phyloP scores from a whole-genome alignment of 1,140 invertebrate species.

The Neodiprion lecontei region DNA sequence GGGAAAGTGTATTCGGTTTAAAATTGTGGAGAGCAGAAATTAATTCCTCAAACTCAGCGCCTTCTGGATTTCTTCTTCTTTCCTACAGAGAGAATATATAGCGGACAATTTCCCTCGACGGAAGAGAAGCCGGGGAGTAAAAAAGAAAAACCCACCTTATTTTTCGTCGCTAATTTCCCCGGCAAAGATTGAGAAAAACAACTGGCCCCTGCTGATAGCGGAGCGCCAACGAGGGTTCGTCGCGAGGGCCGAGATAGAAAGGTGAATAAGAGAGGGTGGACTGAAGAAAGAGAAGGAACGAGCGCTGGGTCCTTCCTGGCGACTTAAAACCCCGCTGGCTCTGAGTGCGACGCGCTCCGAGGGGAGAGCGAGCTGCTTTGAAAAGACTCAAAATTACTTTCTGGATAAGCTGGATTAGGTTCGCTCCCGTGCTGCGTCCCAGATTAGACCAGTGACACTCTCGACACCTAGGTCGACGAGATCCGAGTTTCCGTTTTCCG shows the following conservation, averaged over 20 bases:
- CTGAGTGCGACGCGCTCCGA: slow-evolving; percentile 11
- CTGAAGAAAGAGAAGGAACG: slow-evolving; percentile 20
- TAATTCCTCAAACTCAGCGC: background rate
- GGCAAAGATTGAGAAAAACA: slow-evolving; percentile 44
- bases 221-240: background rate
- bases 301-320: slow-evolving; percentile 37
- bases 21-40: too few species aligned
- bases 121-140: background rate
- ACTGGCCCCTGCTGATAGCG: slow-evolving; percentile 44
- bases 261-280: slow-evolving; percentile 25
- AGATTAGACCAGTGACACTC: slow-evolving; percentile 59
- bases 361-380: slow-evolving; percentile 40
- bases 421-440: slow-evolving; percentile 54
- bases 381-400: slow-evolving; percentile 65
- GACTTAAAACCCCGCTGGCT: slow-evolving; percentile 41
- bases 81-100: background rate
- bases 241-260: slow-evolving; percentile 28
- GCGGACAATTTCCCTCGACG: background rate
- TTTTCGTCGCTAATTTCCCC: slow-evolving; percentile 45
- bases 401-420: slow-evolving; percentile 64
- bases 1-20: too few species aligned
- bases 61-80: slow-evolving; percentile 1
- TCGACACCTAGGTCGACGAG: slow-evolving; percentile 14
- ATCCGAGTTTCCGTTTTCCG: slow-evolving; percentile 3
- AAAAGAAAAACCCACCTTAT: slow-evolving; percentile 10